These are phyloP conservation scores for Bibio marci DNA, from an alignment of 2,888 invertebrate species.

Conservation along the genomic window DNA sequence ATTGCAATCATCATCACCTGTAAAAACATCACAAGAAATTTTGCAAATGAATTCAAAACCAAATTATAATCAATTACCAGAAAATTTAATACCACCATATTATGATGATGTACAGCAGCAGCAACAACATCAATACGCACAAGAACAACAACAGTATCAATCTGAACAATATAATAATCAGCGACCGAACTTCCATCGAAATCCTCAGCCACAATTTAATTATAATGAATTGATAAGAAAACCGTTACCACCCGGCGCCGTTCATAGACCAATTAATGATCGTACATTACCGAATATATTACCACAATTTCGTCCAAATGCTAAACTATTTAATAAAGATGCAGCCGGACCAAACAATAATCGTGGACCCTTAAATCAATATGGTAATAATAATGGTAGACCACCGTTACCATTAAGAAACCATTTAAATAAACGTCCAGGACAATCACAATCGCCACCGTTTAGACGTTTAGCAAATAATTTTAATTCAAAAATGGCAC, in stretches of 20 bases:
- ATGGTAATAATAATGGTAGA: not conserved
- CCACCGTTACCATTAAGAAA: not conserved
- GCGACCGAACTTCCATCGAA: slow-evolving; percentile 21
- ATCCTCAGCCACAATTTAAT: slow-evolving; percentile 20
- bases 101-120: not conserved
- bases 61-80: slow-evolving; percentile 29
- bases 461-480: not conserved
- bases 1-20: not conserved
- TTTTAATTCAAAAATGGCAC: slow-evolving; percentile 7
- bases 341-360: slow-evolving; percentile 15
- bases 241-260: slow-evolving; percentile 14
- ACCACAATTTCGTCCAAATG: slow-evolving; percentile 54
- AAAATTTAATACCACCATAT: slow-evolving; percentile 31
- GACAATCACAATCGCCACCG: not conserved
- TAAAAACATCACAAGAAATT: slow-evolving; percentile 18
- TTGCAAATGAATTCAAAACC: slow-evolving; percentile 26
- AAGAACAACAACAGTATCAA: slow-evolving; percentile 16
- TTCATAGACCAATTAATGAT: slow-evolving; percentile 17
- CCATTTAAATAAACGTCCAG: not conserved
- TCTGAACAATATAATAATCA: slow-evolving; percentile 20
- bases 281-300: slow-evolving; percentile 43
- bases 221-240: slow-evolving; percentile 16
- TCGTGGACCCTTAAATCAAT: not conserved
- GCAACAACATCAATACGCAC: not conserved
- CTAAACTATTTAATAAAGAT: slow-evolving; percentile 27